A percentile compares a stretch with the other conserved stretches of the same genome.
These are phyloP conservation scores for Drosophila bocqueti DNA, from an alignment of 1,140 invertebrate genomes.

Conservation along the genomic window DNA sequence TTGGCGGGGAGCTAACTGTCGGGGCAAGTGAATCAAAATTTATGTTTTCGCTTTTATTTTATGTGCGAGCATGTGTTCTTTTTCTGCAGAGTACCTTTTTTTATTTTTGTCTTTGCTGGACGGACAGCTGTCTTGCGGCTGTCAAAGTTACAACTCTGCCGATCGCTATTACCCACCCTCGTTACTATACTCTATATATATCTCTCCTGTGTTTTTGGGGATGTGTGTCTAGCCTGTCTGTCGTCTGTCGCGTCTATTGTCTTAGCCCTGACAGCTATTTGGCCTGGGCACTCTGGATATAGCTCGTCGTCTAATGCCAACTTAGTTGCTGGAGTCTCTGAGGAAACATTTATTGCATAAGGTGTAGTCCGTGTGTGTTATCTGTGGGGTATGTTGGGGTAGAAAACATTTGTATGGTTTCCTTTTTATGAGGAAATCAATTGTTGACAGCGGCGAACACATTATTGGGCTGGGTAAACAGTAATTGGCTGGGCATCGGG, in stretches of 20 bases:
- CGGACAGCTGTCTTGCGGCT: conserved; percentile 71
- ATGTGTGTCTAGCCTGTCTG: conserved; percentile 40
- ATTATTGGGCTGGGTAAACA: conserved; percentile 40
- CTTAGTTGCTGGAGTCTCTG: conserved; percentile 4
- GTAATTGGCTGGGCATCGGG: conserved; percentile 22
- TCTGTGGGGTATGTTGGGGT: conserved; percentile 17
- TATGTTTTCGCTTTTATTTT: conserved; percentile 30
- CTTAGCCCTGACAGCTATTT: conserved; percentile 62
- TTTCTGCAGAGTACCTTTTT: conserved; percentile 18
- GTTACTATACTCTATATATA: neutral
- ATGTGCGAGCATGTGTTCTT: conserved; percentile 7
- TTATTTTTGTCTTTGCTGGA: neutral
- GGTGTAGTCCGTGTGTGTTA: conserved; percentile 2
- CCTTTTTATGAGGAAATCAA: conserved; percentile 31
- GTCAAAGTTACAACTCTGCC: conserved; percentile 57
- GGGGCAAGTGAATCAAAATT: conserved; percentile 32
- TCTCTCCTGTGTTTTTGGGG: neutral
- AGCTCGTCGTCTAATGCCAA: conserved; percentile 15
- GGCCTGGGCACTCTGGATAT: conserved; percentile 13
- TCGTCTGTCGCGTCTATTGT: conserved; percentile 30
- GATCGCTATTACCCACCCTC: conserved; percentile 20
- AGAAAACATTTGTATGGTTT: conserved; percentile 18
- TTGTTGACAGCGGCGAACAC: conserved; percentile 20
- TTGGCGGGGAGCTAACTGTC: conserved; percentile 38
- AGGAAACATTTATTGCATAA: conserved; percentile 30